Percentiles rank a stretch among this genome's conserved stretches.
These are phyloP conservation scores for Hirtodrosophila histrioides DNA, from an alignment of 2,888 invertebrate species.

Conservation along the genomic window DNA sequence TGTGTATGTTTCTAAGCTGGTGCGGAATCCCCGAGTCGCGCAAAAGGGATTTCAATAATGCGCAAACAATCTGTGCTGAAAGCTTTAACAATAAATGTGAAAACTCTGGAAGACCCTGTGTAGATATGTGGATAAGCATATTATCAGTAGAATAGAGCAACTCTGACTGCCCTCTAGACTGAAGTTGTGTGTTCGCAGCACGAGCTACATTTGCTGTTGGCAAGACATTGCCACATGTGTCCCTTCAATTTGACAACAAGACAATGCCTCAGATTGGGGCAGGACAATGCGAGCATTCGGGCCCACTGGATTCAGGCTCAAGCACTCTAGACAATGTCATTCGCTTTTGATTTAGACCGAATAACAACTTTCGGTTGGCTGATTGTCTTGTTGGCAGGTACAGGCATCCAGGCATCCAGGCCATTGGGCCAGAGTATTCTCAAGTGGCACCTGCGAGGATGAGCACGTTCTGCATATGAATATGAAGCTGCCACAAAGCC, in stretches of 20 bases:
- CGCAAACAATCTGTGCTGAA: conserved; percentile 76
- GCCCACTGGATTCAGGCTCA: neutral
- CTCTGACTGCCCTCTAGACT: neutral
- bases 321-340: conserved; percentile 39
- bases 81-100: conserved; percentile 79
- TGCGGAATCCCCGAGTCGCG: conserved; percentile 41
- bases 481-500: conserved; percentile 35
- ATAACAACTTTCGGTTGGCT: conserved; percentile 41
- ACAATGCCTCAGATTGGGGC: conserved; percentile 46
- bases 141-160: conserved; percentile 48
- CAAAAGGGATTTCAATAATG: conserved; percentile 78
- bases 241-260: conserved; percentile 48
- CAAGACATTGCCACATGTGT: conserved; percentile 54
- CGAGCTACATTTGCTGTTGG: conserved; percentile 48
- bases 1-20: conserved; percentile 8
- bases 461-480: conserved; percentile 63
- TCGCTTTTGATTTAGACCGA: conserved; percentile 65
- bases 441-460: conserved; percentile 34
- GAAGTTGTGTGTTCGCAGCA: conserved; percentile 3
- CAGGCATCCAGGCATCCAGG: too few species aligned
- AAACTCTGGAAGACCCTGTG: conserved; percentile 62
- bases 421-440: conserved; percentile 14
- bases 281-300: conserved; percentile 28
- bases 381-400: too few species aligned
- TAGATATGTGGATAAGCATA: conserved; percentile 60